These are phyloP conservation scores for Calidris pugnax DNA, from an alignment of 2,113 vertebrate genomes.

Conservation along the genomic window DNA sequence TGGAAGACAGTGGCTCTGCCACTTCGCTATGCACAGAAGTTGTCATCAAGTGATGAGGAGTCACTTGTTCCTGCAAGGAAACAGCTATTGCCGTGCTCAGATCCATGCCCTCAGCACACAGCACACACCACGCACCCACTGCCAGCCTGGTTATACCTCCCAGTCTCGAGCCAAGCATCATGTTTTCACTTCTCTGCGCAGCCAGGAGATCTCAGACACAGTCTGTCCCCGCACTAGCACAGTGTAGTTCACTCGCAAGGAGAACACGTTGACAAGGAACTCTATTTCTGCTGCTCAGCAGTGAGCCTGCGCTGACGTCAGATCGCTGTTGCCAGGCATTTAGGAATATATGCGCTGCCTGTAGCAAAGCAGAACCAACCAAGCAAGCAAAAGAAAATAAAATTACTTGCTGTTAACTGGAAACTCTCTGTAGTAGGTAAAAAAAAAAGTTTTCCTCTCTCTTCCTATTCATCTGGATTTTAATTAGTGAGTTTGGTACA, in stretches of 20 bases:
- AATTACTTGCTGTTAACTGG: neutral
- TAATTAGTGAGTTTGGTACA: neutral
- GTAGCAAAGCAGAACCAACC: neutral
- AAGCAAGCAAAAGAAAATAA: neutral
- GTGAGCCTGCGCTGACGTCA: neutral
- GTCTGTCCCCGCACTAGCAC: neutral
- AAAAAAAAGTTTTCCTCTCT: neutral
- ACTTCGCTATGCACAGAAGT: neutral
- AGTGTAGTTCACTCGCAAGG: neutral
- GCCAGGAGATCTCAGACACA: neutral
- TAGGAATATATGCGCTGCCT: neutral
- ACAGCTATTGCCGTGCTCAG: neutral
- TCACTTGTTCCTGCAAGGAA: neutral
- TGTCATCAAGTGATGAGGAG: neutral
- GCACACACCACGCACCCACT: neutral
- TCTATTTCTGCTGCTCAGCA: neutral
- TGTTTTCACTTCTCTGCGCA: neutral
- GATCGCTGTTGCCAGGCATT: neutral
- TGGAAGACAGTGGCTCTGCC: neutral
- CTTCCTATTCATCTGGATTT: neutral
- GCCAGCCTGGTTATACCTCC: neutral
- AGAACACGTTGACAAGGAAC: neutral
- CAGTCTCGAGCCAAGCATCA: rapidly evolving
- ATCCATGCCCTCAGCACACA: neutral
- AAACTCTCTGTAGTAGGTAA: neutral